These are phyloP conservation scores for Oligia strigilis DNA, from an alignment of 2,888 invertebrate species.

Conservation along the genomic window DNA sequence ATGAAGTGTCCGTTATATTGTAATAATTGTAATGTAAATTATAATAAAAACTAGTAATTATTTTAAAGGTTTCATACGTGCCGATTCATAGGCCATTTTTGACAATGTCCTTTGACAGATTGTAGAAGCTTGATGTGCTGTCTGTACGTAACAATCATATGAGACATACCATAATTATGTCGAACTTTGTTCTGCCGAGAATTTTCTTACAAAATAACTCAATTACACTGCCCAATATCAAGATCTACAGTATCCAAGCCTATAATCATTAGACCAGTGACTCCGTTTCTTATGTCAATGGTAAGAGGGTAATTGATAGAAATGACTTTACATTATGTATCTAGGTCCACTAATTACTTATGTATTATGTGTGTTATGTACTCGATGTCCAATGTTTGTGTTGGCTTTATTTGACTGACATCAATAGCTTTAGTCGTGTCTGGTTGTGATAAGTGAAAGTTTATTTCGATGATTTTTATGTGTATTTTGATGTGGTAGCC, in stretches of 20 bases:
- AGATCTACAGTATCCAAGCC: neutral
- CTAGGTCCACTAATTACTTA: slow-evolving; percentile 44
- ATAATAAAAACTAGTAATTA: too few species aligned
- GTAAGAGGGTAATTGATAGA: slow-evolving; percentile 37
- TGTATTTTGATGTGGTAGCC: slow-evolving; percentile 19
- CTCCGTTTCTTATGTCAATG: slow-evolving; percentile 20
- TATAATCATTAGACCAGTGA: neutral
- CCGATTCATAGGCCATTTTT: too few species aligned
- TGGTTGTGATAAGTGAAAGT: slow-evolving; percentile 54
- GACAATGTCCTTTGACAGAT: too few species aligned
- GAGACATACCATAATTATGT: neutral
- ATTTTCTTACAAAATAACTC: slow-evolving; percentile 15
- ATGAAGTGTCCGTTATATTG: too few species aligned
- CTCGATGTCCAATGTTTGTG: slow-evolving; percentile 43
- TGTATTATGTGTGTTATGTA: slow-evolving; percentile 52
- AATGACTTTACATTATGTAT: slow-evolving; percentile 53
- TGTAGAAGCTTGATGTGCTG: too few species aligned
- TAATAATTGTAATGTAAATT: too few species aligned
- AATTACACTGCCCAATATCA: neutral
- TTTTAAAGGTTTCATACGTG: too few species aligned
- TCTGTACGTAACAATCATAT: neutral
- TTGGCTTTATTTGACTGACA: slow-evolving; percentile 57
- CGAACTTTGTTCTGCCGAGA: neutral
- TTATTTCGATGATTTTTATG: slow-evolving; percentile 19
- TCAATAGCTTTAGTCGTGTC: slow-evolving; percentile 46